Evolutionary conservation across 2,888 invertebrate species (phyloP), one percentile per base, ranked within the genome.

Genomic region (Hemistola chrysoprasaria): DNA sequence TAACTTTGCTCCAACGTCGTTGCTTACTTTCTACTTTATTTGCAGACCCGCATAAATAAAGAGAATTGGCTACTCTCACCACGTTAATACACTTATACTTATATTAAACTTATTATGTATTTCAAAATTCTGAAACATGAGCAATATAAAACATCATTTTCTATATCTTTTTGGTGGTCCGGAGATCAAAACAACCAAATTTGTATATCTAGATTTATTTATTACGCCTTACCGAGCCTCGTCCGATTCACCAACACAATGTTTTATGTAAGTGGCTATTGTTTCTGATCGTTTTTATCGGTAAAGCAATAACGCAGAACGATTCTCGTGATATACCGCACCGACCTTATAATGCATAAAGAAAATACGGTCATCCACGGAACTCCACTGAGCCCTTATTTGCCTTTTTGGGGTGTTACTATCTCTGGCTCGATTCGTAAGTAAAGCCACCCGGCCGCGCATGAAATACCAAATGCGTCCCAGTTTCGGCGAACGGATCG

Each of bases 381-480:
- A 80, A 78, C 78, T 78, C 69, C 62, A 71, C 74, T 72, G 69
- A 78, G 79, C 83, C 81, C 77, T 73, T 82, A 81, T 84, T 87
- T 84, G 81, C 79, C 79, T 85, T 86, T 83, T 79, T 64, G 66
- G 79, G 75, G 77, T 72, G 77, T 78, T 79, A 81, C 77, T 82
- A 84, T 83, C 82, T 81, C 67, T 79, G 75, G 74, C 71, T 77
- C 83, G 72, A 82, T 82, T 84, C 78, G 73, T 77, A 77, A 76
- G 80, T 71, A 83, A 83, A 83, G 79, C 78, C 73, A 68, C 66
- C 71, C 75, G 70, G 72, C 73, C 83, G 80, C 83, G 82, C 81
- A 81, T 83, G 79, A 82, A 86, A 88, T 86, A 87, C 86, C 82
- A 88, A 89, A 78, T 83, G 78, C 81, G 90, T 75, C 88, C 83